Base-by-base conservation (phyloP, 2,888 invertebrate species). In the Pasiphila rectangulata region DNA sequence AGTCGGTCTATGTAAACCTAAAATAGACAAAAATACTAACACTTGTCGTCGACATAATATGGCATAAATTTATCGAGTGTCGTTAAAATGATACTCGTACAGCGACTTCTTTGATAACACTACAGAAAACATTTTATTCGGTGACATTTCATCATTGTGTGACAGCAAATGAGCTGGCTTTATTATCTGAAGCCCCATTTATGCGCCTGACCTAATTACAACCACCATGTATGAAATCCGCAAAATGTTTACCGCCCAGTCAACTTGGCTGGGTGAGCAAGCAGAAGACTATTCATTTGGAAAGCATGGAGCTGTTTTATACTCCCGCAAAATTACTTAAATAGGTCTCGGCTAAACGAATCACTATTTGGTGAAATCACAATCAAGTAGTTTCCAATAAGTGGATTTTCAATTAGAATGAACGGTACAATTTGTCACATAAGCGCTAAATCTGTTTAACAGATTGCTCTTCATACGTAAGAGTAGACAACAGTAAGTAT, bases 241-340 rank as follows among this genome's bases (percentile, higher is more conserved):
- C 29, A 32, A 34, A 23, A 24, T 45, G 36, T 41, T 34, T 46
- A 46, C 38, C 27, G 46, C 38, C 29, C 38, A 40, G 39, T 44
- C 49, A 49, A 29, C 44, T 25, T 27, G 35, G 39, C 15, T 48
- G 40, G 25, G 15, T 49, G 17, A 32, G 23, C 43, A 20, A 12
- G 29, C 16, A 35, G 29, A 43, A 40, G 25, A 16, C 24, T 32
- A 15, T 12, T 40, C 36, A 44, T 12, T 21, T 17, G 49, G 44
- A 45, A 44, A 19, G 21, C 40, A 27, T 37, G 34, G 41, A 29
- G 34, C 39, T 44, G 44, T 40, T 43, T 39, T 36, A 34, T 40
- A 25, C 42, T 9, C 21, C 21, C 37, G 17, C 41, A 42, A 25
- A 43, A 29, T 38, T 34, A 37, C 32, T 47, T 23, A 42, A 47